These are phyloP conservation scores for Stenopsyche tienmushanensis DNA, from an alignment of 1,140 invertebrate genomes.

Conservation along the genomic window DNA sequence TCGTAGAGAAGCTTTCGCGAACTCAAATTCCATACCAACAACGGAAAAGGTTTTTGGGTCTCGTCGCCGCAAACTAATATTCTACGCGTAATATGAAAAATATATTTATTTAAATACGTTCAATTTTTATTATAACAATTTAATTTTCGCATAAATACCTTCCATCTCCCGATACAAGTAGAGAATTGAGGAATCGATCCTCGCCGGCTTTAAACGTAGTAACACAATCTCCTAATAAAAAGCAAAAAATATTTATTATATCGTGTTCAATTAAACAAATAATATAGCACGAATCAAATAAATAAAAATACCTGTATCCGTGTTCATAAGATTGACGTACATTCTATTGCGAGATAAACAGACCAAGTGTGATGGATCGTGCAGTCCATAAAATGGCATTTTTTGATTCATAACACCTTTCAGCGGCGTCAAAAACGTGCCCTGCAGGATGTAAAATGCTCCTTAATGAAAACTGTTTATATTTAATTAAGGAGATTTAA, in stretches of 20 bases:
- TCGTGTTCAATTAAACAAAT: not conserved
- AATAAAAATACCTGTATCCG: slow-evolving; percentile 70
- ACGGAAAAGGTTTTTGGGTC: slow-evolving; percentile 86
- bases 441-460: slow-evolving; percentile 43
- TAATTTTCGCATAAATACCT: slow-evolving; percentile 53
- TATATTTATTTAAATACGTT: not conserved
- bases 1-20: slow-evolving; percentile 84
- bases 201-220: slow-evolving; percentile 87
- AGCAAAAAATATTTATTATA: not conserved
- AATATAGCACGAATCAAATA: slow-evolving; percentile 1
- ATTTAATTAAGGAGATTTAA: not conserved
- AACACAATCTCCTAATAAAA: slow-evolving; percentile 72
- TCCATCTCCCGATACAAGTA: slow-evolving; percentile 84
- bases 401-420: slow-evolving; percentile 91
- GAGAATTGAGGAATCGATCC: slow-evolving; percentile 83
- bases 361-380: slow-evolving; percentile 76
- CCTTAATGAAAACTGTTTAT: not conserved
- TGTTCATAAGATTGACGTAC: slow-evolving; percentile 89
- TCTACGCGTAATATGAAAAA: slow-evolving; percentile 47
- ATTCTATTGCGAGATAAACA: slow-evolving; percentile 82
- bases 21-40: slow-evolving; percentile 84
- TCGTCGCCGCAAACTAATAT: slow-evolving; percentile 88
- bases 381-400: slow-evolving; percentile 85
- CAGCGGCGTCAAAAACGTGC: slow-evolving; percentile 66
- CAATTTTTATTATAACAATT: not conserved